Conservation (phyloP, 2,888 invertebrate species). For the Empis stercorea region DNA sequence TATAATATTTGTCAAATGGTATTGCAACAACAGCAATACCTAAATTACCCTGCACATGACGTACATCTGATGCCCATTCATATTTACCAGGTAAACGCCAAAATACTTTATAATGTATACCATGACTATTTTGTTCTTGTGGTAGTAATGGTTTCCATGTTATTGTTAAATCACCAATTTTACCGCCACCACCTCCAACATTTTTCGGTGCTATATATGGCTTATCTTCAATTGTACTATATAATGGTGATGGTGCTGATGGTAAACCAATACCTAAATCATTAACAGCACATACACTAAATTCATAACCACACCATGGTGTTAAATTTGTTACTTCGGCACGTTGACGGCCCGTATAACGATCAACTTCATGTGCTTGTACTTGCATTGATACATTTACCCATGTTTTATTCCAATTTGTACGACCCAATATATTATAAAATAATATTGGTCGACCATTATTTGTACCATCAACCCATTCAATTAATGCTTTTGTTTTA, state of each 20-base stretch:
- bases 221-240: conserved; percentile 67
- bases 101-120: conserved; percentile 78
- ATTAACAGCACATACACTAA: conserved; percentile 81
- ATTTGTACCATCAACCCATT: conserved; percentile 81
- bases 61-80: conserved; percentile 60
- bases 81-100: conserved; percentile 65
- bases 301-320: conserved; percentile 84
- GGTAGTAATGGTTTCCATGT: conserved; percentile 70
- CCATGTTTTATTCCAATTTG: conserved; percentile 80
- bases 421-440: conserved; percentile 72
- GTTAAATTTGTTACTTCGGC: conserved; percentile 58
- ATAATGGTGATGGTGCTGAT: conserved; percentile 74
- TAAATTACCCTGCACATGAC: conserved; percentile 54
- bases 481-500: conserved; percentile 61
- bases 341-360: conserved; percentile 66
- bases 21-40: conserved; percentile 69
- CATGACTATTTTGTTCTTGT: conserved; percentile 77
- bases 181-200: conserved; percentile 88
- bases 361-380: conserved; percentile 59
- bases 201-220: conserved; percentile 67
- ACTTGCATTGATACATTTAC: conserved; percentile 42
- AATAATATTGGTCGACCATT: conserved; percentile 68
- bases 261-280: conserved; percentile 66
- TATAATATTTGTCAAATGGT: conserved; percentile 50
- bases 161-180: conserved; percentile 86